Evolutionary conservation across 2,797 vertebrate species (phyloP).

Genomic region (Yasuhikotakia modesta): DNA sequence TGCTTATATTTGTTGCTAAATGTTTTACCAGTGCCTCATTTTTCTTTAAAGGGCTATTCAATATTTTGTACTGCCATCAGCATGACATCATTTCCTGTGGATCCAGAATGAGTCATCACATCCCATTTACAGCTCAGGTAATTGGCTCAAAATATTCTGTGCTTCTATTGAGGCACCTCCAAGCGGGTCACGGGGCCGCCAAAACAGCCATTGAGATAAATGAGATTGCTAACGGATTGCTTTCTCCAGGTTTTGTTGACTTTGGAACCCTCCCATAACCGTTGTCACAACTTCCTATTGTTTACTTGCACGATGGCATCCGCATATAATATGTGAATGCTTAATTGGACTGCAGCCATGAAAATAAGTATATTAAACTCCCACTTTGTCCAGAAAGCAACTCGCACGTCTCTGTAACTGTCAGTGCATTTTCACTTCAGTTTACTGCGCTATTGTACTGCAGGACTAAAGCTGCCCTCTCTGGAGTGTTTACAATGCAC

Average conservation of each 20-base stretch:
- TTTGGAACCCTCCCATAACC: neutral
- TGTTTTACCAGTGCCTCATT: no score
- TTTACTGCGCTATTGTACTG: neutral
- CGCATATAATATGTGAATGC: slow-evolving; percentile 14
- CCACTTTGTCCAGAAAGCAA: slow-evolving; percentile 21
- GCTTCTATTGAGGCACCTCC: neutral
- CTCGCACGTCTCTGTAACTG: slow-evolving; percentile 24
- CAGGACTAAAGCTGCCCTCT: neutral
- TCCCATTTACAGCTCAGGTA: neutral
- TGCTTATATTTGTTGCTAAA: no score
- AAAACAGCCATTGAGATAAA: neutral
- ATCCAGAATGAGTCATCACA: neutral
- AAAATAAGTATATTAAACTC: slow-evolving; percentile 27
- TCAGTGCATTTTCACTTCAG: slow-evolving; percentile 3
- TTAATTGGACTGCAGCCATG: slow-evolving; percentile 24
- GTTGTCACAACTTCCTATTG: slow-evolving; percentile 33
- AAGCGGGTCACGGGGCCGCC: neutral
- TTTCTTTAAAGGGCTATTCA: no score
- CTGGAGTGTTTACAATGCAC: slow-evolving; percentile 15
- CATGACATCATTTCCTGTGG: no score
- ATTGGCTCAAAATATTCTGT: neutral
- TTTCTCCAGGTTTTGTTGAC: neutral
- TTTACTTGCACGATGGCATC: slow-evolving; percentile 21
- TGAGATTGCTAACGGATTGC: neutral
- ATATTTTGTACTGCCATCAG: neutral